Evolutionary conservation across 2,113 vertebrate genomes (phyloP), one percentile per base, ranked within the genome.

Genomic region (Halichoeres trimaculatus): DNA sequence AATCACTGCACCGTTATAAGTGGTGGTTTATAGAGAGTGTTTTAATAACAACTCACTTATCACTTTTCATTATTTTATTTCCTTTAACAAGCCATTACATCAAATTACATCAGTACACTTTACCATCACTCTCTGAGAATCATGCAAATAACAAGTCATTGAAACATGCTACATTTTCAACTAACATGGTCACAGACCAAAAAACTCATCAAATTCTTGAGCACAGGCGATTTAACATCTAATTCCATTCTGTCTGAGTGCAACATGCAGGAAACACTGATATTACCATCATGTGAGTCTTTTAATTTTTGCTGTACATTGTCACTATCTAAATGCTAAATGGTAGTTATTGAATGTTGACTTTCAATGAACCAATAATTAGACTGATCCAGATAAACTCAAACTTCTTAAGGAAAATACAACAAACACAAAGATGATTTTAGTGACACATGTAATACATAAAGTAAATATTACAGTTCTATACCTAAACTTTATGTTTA

Each of bases 401-500:
- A 40, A 40, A 40, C 10, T 10, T 40, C 2, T 13, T 45, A 4
- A 17, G 14, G 11, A 45, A 24, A 6, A 16, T 36, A 71, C n/a
- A 40, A 55, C 34, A 53, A 1, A n/a, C n/a, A 24, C 40, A 64
- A 13, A 23, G 11, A 11, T 9, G 23, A 30, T 30, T 30, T 14
- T 12, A 43, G 14, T 45, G 43, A 16, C 13, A 17, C 43, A 45
- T 30, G 30, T 45, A 45, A 16, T 19, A 14, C 16, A 19, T 45
- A 4, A 17, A 4, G 14, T 41, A 13, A 41, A 41, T 14, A 24
- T 4, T 20, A 61, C 47, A 55, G 5, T 0, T 22, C 0, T 71
- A 5, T 43, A 30, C 43, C 48, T 76, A 74, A 56, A 24, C 26
- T 30, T 85, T 93, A 20, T 86, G 87, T 90, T 96, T 98, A 76